Evolutionary conservation across 1,140 invertebrate genomes (phyloP).

Genomic region (Trachymyrmex cornetzi): DNA sequence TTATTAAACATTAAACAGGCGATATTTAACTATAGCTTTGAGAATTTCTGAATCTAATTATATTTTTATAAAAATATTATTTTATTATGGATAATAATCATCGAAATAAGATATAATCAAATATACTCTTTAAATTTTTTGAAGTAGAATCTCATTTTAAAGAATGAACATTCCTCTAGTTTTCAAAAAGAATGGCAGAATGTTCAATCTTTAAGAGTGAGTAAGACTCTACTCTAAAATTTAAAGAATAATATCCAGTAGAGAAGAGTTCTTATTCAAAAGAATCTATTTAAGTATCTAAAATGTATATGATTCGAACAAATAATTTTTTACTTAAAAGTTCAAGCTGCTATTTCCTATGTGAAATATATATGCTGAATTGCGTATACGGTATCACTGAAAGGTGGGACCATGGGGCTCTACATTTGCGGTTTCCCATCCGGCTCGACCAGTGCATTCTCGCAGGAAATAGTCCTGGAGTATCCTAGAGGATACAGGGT

Average conservation of each 20-base stretch:
- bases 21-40: not conserved
- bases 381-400: slow-evolving; percentile 31
- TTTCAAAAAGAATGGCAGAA: too few species aligned
- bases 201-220: too few species aligned
- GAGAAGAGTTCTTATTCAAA: not conserved
- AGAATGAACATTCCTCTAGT: too few species aligned
- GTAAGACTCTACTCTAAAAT: too few species aligned
- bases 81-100: not conserved
- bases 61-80: not conserved
- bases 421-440: slow-evolving; percentile 86
- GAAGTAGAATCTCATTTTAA: too few species aligned
- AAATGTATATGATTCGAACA: not conserved
- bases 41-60: not conserved
- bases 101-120: not conserved
- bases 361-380: slow-evolving; percentile 7
- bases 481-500: slow-evolving; percentile 85
- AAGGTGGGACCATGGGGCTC: slow-evolving; percentile 58
- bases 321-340: not conserved
- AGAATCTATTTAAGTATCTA: not conserved
- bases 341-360: not conserved
- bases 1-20: not conserved
- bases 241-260: not conserved
- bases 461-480: slow-evolving; percentile 86
- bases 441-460: slow-evolving; percentile 79
- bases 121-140: not conserved